Evolutionary conservation across 1,140 invertebrate species (phyloP).

Genomic region (Aleiodes sp.): DNA sequence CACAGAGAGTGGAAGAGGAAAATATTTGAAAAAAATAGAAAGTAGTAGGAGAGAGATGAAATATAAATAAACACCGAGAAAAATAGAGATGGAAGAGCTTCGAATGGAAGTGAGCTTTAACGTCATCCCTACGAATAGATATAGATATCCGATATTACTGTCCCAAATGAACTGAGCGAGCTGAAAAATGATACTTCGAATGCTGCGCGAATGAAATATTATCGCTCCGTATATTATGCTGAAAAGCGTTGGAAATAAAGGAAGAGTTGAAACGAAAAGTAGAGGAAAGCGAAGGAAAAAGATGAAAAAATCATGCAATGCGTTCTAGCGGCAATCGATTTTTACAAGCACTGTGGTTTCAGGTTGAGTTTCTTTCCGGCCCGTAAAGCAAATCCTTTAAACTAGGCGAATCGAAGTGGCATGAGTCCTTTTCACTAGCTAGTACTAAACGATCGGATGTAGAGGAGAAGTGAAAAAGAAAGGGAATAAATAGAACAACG

Average conservation of each 20-base stretch:
- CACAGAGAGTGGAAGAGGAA: background rate
- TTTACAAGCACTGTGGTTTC: background rate
- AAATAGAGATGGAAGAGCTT: slow-evolving; percentile 36
- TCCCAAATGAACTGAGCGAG: slow-evolving; percentile 46
- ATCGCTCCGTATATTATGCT: slow-evolving; percentile 44
- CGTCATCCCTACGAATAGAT: slow-evolving; percentile 40
- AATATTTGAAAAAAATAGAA: slow-evolving; percentile 17
- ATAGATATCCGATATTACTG: slow-evolving; percentile 53
- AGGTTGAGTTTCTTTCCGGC: background rate
- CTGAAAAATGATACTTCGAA: slow-evolving; percentile 61
- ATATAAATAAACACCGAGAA: slow-evolving; percentile 6
- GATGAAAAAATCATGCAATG: background rate
- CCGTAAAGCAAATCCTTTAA: slow-evolving; percentile 4
- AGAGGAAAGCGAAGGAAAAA: background rate
- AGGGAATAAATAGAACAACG: background rate
- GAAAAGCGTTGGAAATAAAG: too few species aligned
- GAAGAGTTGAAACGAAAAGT: background rate
- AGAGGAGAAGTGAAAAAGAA: background rate
- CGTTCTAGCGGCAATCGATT: background rate
- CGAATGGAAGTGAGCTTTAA: slow-evolving; percentile 41
- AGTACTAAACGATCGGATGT: background rate
- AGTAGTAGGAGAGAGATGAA: background rate
- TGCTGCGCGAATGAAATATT: slow-evolving; percentile 59
- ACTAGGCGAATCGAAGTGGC: background rate
- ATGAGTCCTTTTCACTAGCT: background rate